phyloP scores from a whole-genome alignment of 1,140 invertebrate species.

The Nylanderia fulva region DNA sequence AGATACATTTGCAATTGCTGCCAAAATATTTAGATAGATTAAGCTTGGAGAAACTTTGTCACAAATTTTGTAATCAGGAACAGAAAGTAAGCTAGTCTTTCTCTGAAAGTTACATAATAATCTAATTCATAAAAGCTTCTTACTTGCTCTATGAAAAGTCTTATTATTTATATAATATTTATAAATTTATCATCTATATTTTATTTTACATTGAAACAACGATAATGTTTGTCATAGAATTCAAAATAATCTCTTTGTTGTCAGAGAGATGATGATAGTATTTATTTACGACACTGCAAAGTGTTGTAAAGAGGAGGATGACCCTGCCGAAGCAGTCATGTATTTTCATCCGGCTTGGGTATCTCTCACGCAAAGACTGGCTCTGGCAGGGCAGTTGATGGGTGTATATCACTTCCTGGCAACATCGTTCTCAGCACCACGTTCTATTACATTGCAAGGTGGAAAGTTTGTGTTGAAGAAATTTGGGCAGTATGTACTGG shows the following conservation, averaged over 20 bases:
- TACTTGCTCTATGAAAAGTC: too few species aligned
- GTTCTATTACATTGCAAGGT: constrained; percentile 91
- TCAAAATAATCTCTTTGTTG: constrained; percentile 73
- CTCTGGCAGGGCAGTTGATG: constrained; percentile 93
- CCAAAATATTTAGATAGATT: constrained; percentile 53
- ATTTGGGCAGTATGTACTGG: constrained; percentile 92
- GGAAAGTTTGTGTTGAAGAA: constrained; percentile 94
- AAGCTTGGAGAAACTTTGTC: constrained; percentile 61
- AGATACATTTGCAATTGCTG: constrained; percentile 24
- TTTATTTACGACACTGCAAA: constrained; percentile 94
- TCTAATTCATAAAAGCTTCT: background rate
- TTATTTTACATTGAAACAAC: background rate
- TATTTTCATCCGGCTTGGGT: constrained; percentile 96
- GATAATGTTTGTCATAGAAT: background rate
- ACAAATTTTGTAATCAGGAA: background rate
- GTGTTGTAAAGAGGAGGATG: constrained; percentile 92
- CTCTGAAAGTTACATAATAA: constrained; percentile 3
- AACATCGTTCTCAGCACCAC: constrained; percentile 90
- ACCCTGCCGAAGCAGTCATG: constrained; percentile 94
- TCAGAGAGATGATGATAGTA: constrained; percentile 94
- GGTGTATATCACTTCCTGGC: constrained; percentile 92
- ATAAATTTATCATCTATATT: background rate
- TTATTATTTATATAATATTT: too few species aligned
- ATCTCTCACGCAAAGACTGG: constrained; percentile 91
- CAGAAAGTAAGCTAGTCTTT: background rate